Evolutionary conservation across 2,797 vertebrate genomes (phyloP).

Genomic region (Dromococcyx pavoninus): DNA sequence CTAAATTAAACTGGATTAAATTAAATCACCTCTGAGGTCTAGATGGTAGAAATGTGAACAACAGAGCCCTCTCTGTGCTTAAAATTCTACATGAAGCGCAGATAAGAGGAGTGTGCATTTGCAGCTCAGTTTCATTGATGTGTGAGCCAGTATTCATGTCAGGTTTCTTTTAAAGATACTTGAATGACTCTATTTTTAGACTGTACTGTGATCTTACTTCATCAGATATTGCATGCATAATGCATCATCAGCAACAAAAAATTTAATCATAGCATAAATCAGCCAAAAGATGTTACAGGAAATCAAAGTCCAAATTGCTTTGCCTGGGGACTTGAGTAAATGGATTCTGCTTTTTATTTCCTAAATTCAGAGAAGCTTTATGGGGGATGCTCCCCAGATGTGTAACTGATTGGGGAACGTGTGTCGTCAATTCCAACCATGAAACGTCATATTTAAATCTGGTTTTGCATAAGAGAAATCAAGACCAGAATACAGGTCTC

Average conservation of each 20-base stretch:
- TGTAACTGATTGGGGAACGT: neutral
- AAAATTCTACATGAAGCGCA: neutral
- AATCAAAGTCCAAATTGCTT: conserved; percentile 49
- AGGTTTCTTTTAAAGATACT: conserved; percentile 59
- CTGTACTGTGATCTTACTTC: conserved; percentile 57
- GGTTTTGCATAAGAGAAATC: neutral
- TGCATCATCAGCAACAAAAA: conserved; percentile 46
- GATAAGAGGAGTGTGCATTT: neutral
- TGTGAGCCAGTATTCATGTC: conserved; percentile 42
- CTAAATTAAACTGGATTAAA: conserved; percentile 39
- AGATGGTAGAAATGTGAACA: neutral
- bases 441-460: neutral
- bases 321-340: neutral
- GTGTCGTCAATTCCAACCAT: neutral
- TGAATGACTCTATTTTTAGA: conserved; percentile 63
- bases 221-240: conserved; percentile 58
- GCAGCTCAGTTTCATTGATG: conserved; percentile 40
- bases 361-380: neutral
- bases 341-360: conserved; percentile 13
- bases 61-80: neutral
- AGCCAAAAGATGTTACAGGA: conserved; percentile 29
- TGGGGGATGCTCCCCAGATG: neutral
- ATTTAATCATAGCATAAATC: conserved; percentile 30
- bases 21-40: conserved; percentile 7
- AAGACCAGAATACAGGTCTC: neutral